These are phyloP conservation scores for Alosa alosa DNA, from an alignment of 2,113 vertebrate genomes.

Conservation along the genomic window DNA sequence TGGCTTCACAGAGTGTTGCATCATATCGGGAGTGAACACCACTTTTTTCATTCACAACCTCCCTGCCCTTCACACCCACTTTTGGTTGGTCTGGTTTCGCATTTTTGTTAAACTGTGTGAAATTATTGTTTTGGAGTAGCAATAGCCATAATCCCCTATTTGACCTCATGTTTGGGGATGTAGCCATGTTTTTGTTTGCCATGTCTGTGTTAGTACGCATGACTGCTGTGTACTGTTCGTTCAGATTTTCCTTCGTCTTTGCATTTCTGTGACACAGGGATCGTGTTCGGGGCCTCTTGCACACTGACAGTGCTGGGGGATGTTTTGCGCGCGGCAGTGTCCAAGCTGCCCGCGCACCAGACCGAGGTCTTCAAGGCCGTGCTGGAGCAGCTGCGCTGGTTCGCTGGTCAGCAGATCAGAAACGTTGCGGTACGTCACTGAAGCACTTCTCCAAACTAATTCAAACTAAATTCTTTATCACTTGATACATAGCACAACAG, in stretches of 20 bases:
- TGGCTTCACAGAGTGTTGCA: too few relatives aligned
- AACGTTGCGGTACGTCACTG: constrained; percentile 86
- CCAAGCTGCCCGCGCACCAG: constrained; percentile 70
- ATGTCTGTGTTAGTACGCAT: background rate
- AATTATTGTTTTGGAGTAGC: background rate
- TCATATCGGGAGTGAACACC: too few relatives aligned
- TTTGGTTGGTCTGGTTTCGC: background rate
- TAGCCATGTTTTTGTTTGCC: too few relatives aligned
- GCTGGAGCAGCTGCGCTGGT: constrained; percentile 91
- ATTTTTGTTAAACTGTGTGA: background rate
- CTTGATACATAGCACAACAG: background rate
- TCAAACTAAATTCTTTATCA: background rate
- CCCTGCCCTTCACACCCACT: background rate
- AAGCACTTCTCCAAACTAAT: background rate
- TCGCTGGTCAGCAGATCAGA: constrained; percentile 89
- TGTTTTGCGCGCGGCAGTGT: constrained; percentile 67
- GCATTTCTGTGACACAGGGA: constrained; percentile 63
- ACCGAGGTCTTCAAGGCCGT: constrained; percentile 82
- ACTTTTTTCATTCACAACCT: too few relatives aligned
- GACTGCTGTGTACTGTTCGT: background rate
- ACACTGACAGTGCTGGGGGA: constrained; percentile 75
- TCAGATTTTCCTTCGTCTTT: background rate
- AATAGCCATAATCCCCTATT: background rate
- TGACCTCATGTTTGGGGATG: too few relatives aligned
- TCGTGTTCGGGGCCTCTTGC: constrained; percentile 84